Evolutionary conservation across 2,113 vertebrate genomes (phyloP).

Genomic region (Odocoileus hemionus): DNA sequence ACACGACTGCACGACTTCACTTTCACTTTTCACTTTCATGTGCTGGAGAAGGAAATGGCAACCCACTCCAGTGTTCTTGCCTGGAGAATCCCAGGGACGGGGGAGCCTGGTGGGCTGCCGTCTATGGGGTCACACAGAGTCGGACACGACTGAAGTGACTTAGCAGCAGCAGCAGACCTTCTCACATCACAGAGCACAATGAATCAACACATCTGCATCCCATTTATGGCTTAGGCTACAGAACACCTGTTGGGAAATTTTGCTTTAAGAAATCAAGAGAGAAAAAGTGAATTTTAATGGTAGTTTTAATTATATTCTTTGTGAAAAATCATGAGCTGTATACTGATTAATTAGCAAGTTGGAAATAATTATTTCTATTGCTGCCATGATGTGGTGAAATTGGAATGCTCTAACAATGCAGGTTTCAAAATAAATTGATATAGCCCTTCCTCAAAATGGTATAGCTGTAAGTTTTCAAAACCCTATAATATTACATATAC

Average conservation of each 20-base stretch:
- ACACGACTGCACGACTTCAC: too few species aligned
- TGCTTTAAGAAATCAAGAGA: not conserved
- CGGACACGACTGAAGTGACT: too few species aligned
- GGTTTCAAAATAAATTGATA: slow-evolving; percentile 19
- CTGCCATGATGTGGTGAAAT: not conserved
- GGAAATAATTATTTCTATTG: slow-evolving; percentile 36
- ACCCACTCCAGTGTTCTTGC: too few species aligned
- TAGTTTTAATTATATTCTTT: slow-evolving; percentile 15
- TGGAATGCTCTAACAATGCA: slow-evolving; percentile 4
- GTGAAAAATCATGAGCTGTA: slow-evolving; percentile 2
- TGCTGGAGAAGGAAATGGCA: too few species aligned
- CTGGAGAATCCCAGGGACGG: too few species aligned
- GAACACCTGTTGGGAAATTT: not conserved
- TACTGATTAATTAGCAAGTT: slow-evolving; percentile 23
- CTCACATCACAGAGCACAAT: not conserved
- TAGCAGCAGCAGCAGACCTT: not conserved
- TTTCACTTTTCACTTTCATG: too few species aligned
- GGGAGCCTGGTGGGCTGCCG: too few species aligned
- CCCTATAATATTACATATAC: not conserved
- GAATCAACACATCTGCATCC: not conserved
- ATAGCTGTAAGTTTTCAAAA: not conserved
- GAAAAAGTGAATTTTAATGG: slow-evolving; percentile 1
- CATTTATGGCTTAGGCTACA: not conserved
- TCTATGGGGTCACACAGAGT: too few species aligned
- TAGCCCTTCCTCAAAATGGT: not conserved